Evolutionary conservation across 2,888 invertebrate species (phyloP), one percentile per base, ranked within the genome.

Genomic region (Drosophila eohydei): DNA sequence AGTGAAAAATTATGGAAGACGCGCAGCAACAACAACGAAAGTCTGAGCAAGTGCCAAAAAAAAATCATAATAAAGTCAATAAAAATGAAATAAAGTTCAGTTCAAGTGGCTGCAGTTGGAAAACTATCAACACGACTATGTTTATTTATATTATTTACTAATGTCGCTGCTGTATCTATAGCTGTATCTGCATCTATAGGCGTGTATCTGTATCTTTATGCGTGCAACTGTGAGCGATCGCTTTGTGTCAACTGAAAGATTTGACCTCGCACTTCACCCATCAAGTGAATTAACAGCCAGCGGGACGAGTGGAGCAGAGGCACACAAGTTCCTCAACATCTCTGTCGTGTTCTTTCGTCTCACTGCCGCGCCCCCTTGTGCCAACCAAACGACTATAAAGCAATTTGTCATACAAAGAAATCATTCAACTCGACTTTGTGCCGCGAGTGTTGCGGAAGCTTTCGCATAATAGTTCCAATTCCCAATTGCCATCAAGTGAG

Each of bases 241-340:
- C 72, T 65, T 74, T 82, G 88, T 88, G 88, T 85, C 74, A 89
- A 77, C 80, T 85, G 80, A 79, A 82, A 85, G 83, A 86, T 83
- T 90, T 88, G 88, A 90, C 91, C 90, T 88, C 88, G 90, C 90
- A 90, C 88, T 88, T 88, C 90, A 90, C 91, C 91, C 91, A 86
- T 82, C 81, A 90, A 90, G 90, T 77, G 90, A 81, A 83, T 88
- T 79, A 85, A 68, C 64, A 62, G 36, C 55, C 41, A 14, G 21
- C 7, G 26, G 48, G 34, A n/a, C 11, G 16, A 32, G 4, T 14
- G 34, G 21, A 44, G 26, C 9, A 41, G 41, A 6, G 12, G 34
- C n/a, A n/a, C n/a, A 56, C n/a, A 48, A 78, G 63, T 57, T 70
- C 70, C 43, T 46, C 80, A 58, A 43, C 67, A 12, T 61, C 40